These are phyloP conservation scores for Petroica traversi DNA, from an alignment of 2,113 vertebrate genomes.

Conservation along the genomic window DNA sequence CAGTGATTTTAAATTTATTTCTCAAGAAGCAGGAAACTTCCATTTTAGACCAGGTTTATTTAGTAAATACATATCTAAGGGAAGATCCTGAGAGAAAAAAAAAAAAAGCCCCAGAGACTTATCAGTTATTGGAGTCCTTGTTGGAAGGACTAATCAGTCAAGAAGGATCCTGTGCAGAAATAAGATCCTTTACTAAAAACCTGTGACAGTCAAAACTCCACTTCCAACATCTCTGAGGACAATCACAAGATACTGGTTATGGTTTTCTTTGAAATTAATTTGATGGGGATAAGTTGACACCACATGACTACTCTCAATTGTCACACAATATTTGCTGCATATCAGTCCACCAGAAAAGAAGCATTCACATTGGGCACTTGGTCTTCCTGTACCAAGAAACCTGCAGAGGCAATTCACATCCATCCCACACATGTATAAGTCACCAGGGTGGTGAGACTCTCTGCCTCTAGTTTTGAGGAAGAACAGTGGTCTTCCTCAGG, in stretches of 20 bases:
- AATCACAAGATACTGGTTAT: neutral
- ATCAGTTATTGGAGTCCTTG: neutral
- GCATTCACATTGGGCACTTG: neutral
- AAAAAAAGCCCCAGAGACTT: neutral
- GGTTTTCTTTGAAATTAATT: neutral
- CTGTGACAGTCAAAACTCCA: neutral
- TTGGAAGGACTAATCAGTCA: neutral
- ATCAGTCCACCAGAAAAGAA: neutral
- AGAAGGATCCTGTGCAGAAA: neutral
- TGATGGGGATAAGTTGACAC: neutral
- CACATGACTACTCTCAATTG: neutral
- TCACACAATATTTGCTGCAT: neutral
- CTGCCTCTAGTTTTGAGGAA: neutral
- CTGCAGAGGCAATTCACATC: neutral
- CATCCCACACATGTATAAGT: accelerated
- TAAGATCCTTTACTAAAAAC: neutral
- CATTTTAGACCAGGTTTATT: neutral
- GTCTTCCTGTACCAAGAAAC: neutral
- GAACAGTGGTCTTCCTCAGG: too few relatives aligned
- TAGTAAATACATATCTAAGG: neutral
- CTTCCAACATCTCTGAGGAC: neutral
- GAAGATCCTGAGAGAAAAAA: neutral
- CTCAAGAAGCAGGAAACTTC: neutral
- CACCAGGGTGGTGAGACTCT: neutral
- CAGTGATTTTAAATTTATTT: neutral